phyloP scores from a whole-genome alignment of 2,113 vertebrate genomes.

The Ondatra zibethicus region DNA sequence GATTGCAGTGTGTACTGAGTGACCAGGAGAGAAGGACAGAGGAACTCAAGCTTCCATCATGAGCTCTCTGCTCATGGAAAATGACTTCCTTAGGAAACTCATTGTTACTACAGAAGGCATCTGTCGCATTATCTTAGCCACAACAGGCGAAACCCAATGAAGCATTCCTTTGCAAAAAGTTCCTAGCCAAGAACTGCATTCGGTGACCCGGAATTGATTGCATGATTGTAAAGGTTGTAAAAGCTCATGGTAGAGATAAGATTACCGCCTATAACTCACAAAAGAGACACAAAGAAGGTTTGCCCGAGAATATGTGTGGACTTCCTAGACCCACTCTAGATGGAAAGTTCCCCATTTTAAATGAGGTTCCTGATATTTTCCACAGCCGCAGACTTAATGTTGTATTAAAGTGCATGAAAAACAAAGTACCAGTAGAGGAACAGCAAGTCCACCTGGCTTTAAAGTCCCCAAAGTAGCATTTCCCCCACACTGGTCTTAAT shows the following conservation, averaged over 20 bases:
- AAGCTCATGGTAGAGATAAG: not conserved
- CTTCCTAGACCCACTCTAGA: not conserved
- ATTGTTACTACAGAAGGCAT: slow-evolving; percentile 32
- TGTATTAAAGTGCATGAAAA: not conserved
- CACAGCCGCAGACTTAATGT: not conserved
- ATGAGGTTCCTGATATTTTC: slow-evolving; percentile 11
- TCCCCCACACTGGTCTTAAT: not conserved
- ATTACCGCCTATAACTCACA: not conserved
- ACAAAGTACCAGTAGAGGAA: not conserved
- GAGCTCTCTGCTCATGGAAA: not conserved
- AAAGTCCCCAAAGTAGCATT: not conserved
- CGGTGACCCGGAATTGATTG: slow-evolving; percentile 54
- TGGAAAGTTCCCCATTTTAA: slow-evolving; percentile 11
- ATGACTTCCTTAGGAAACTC: slow-evolving; percentile 48
- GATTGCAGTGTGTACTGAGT: not conserved
- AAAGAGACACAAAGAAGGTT: slow-evolving; percentile 17
- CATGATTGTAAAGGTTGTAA: slow-evolving; percentile 4
- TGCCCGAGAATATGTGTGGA: slow-evolving; percentile 45
- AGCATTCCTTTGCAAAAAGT: slow-evolving; percentile 20
- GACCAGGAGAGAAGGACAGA: not conserved
- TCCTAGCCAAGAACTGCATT: not conserved
- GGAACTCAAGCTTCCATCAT: not conserved
- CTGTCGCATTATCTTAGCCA: slow-evolving; percentile 56
- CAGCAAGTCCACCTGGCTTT: not conserved
- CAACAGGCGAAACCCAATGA: slow-evolving; percentile 18